Evolutionary conservation across 1,140 invertebrate genomes (phyloP).

Genomic region (Nomia melanderi): DNA sequence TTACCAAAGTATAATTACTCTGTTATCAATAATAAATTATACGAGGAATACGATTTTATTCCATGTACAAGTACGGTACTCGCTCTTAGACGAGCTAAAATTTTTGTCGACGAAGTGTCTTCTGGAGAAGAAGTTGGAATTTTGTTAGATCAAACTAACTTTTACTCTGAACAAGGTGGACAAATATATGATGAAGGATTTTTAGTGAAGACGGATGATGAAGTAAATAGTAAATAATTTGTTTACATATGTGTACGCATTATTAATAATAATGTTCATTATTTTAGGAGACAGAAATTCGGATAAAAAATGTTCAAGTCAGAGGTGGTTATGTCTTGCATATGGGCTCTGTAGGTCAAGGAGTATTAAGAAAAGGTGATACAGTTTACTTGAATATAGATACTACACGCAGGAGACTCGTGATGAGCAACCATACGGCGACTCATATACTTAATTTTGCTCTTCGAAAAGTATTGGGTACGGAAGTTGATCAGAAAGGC

Average conservation of each 20-base stretch:
- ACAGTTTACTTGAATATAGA: slow-evolving; percentile 92
- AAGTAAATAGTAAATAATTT: slow-evolving; percentile 78
- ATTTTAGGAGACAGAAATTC: slow-evolving; percentile 90
- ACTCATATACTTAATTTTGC: slow-evolving; percentile 99
- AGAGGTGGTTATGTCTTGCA: slow-evolving; percentile 98
- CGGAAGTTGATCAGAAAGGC: slow-evolving; percentile 97
- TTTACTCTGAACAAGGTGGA: slow-evolving; percentile 99
- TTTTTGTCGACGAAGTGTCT: slow-evolving; percentile 92
- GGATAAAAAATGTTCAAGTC: slow-evolving; percentile 97
- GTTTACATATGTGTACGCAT: neutral
- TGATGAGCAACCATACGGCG: slow-evolving; percentile 99
- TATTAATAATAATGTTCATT: slow-evolving; percentile 16
- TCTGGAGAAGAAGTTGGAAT: slow-evolving; percentile 96
- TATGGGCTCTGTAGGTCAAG: slow-evolving; percentile 91
- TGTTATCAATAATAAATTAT: slow-evolving; percentile 83
- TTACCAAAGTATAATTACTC: slow-evolving; percentile 95
- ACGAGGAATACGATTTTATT: slow-evolving; percentile 87
- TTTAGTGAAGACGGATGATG: slow-evolving; percentile 92
- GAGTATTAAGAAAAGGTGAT: slow-evolving; percentile 93
- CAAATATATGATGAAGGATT: slow-evolving; percentile 99
- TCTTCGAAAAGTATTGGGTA: slow-evolving; percentile 92
- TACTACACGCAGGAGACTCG: slow-evolving; percentile 88
- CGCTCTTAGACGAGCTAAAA: slow-evolving; percentile 88
- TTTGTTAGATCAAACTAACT: slow-evolving; percentile 95
- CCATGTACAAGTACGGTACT: slow-evolving; percentile 86